Base-by-base conservation (phyloP, 2,797 vertebrate genomes). In the Mormyrus hasselquistii region DNA sequence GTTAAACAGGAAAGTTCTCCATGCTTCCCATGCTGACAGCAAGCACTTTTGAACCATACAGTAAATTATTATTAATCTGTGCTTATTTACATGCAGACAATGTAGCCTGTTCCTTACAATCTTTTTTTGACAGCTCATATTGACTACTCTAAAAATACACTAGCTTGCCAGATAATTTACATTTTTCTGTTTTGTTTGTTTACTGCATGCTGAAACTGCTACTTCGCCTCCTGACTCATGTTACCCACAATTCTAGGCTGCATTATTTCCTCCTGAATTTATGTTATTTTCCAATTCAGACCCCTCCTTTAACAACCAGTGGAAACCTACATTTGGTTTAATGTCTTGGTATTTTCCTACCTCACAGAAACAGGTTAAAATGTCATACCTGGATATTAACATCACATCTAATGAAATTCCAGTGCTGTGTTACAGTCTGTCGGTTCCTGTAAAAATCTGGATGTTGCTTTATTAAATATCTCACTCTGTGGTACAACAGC, bases 391-490 rank as follows among this genome's bases (percentile, higher is more conserved):
- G 38, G 41, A 82, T 82, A 22, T 82, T 22, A 44, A 82, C 41
- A 82, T 47, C 76, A 47, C 3, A 82, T 47, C 8, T 82, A 29
- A 73, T 73, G 25, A 38, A 29, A 82, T 82, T 47, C 76, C 38
- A 47, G 76, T 22, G 76, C 41, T 82, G 34, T 1, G 2, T 8
- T 82, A 47, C 5, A 82, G 41, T 82, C 41, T 47, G 76, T 44
- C 10, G 29, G 16, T 47, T 82, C 76, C 41, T 82, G 38, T 82
- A 82, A 82, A 44, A 82, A 22, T 82, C 76, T 22, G 76, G 41
- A 82, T 82, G 19, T 82, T 82, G 41, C 76, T 82, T 79, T 47
- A 82, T 82, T 82, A 82, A 82, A 47, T 82, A 47, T 82, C 41
- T 47, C 76, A 82, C 76, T 47, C 76, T 47, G 41, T n/a, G 2